Evolutionary conservation across 2,797 vertebrate species (phyloP).

Genomic region (Poeciliopsis infans): DNA sequence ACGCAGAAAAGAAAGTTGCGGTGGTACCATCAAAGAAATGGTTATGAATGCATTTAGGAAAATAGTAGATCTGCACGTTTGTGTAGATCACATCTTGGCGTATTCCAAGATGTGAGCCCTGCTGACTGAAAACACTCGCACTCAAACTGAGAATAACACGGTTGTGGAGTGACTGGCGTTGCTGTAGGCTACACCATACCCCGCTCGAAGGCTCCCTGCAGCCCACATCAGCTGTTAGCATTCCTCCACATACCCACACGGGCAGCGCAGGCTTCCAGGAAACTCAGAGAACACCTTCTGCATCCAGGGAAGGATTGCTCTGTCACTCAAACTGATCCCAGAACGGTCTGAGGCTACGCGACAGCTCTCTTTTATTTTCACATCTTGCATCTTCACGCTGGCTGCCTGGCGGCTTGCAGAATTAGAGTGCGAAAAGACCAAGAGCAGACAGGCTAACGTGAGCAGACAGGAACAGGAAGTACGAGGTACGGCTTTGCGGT

Average conservation of each 20-base stretch:
- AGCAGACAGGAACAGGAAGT: slow-evolving; percentile 11
- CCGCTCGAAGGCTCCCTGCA: background rate
- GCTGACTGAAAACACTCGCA: background rate
- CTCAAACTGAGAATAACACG: background rate
- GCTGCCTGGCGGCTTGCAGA: background rate
- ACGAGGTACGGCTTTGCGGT: background rate
- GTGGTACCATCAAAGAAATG: background rate
- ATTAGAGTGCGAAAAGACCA: background rate
- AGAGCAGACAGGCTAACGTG: background rate
- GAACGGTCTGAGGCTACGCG: background rate
- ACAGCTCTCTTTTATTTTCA: background rate
- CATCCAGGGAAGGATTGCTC: slow-evolving; percentile 28
- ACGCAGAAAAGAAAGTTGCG: background rate
- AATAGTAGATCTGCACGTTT: background rate
- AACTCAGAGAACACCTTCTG: slow-evolving; percentile 17
- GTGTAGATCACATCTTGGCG: background rate
- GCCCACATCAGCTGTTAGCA: slow-evolving; percentile 17
- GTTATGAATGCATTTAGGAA: background rate
- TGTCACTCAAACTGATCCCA: slow-evolving; percentile 30
- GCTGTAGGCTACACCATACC: background rate
- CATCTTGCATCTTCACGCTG: background rate
- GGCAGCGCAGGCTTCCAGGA: slow-evolving; percentile 45
- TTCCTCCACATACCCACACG: slow-evolving; percentile 5
- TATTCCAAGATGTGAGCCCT: background rate
- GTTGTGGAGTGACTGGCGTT: background rate